Evolutionary conservation across 2,888 invertebrate genomes (phyloP), one percentile per base, ranked within the genome.

Genomic region (Orgyia antiqua): DNA sequence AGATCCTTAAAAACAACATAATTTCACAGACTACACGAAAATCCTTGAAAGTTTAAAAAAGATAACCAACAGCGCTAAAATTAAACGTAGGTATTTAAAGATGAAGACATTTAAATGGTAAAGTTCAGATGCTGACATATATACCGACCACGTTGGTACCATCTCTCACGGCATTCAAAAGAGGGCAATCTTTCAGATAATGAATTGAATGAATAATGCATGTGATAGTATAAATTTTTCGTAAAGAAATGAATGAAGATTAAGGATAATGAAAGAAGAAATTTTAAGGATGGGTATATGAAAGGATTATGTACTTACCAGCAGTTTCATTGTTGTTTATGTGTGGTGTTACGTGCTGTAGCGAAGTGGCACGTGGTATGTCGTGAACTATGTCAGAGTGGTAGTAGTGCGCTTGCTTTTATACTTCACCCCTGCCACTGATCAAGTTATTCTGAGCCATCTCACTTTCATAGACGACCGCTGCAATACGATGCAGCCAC

Each of bases 341-440:
- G 51, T 62, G 55, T 62, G 65, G 53, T 44, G 50, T 48, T 55
- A 59, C 68, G 70, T 72, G 72, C 72, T 63, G 67, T 58, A 56
- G 56, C 63, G 71, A 57, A 52, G 48, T 68, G 63, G 71, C 75
- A 80, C 80, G 78, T 77, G 69, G 55, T 58, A 63, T 62, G 52
- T 66, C 66, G 73, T 73, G 73, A 80, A 84, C 83, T 86, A 77
- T 84, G 84, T 76, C 75, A 72, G 74, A 73, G 79, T 78, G 78
- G 82, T 82, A 75, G 75, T 68, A 65, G 66, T 52, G 56, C 82
- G 78, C 70, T 69, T 63, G 68, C 82, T 84, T 86, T 78, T 86
- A 86, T 86, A 86, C 80, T 66, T 52, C 83, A 83, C 86, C 86
- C 86, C 86, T 84, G 86, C 86, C 86, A 83, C 78, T 63, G 58